Conservation (phyloP, 1,140 invertebrate species). For the Mesaphorura yosii region DNA sequence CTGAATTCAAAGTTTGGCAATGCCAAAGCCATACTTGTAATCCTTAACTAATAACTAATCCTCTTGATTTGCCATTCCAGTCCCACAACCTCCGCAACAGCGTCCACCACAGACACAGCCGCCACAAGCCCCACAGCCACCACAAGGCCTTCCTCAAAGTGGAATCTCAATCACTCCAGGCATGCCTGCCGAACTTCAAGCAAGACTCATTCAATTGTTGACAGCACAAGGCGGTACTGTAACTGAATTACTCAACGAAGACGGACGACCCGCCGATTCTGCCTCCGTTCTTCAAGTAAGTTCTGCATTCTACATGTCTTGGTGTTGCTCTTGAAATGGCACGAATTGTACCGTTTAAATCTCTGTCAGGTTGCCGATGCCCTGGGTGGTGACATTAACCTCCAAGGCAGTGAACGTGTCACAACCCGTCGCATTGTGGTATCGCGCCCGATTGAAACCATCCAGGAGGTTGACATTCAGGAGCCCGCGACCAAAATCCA, state of each 20-base stretch:
- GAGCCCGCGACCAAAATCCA: slow-evolving; percentile 47
- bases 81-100: slow-evolving; percentile 19
- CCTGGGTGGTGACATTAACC: slow-evolving; percentile 24
- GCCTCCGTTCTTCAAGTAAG: slow-evolving; percentile 28
- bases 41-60: not conserved
- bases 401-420: slow-evolving; percentile 42
- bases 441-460: slow-evolving; percentile 48
- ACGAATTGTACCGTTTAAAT: not conserved
- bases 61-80: not conserved
- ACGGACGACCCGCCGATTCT: slow-evolving; percentile 27
- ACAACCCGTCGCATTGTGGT: slow-evolving; percentile 50
- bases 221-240: slow-evolving; percentile 37
- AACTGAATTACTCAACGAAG: slow-evolving; percentile 29
- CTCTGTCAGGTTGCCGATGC: slow-evolving; percentile 26
- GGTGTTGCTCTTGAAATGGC: not conserved
- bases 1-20: not conserved
- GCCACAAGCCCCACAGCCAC: slow-evolving; percentile 11
- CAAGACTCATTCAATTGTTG: slow-evolving; percentile 41
- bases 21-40: slow-evolving; percentile 1
- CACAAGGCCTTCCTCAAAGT: slow-evolving; percentile 28
- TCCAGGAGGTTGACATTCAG: slow-evolving; percentile 46
- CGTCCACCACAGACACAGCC: slow-evolving; percentile 12
- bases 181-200: slow-evolving; percentile 40
- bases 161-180: slow-evolving; percentile 35
- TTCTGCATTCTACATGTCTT: not conserved